These are phyloP conservation scores for Micromys minutus DNA, from an alignment of 2,113 vertebrate species.

Conservation along the genomic window DNA sequence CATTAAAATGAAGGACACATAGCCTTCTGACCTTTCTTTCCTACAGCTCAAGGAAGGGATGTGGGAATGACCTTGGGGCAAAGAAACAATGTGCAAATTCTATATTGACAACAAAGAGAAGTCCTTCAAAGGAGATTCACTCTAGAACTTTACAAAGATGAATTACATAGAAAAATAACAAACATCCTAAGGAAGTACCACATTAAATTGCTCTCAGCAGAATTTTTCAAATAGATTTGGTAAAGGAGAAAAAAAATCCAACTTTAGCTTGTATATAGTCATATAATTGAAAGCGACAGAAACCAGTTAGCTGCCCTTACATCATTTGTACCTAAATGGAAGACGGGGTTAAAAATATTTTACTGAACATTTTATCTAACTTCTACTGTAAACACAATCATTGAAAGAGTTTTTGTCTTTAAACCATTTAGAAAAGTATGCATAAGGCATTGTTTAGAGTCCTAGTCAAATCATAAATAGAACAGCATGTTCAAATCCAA, in stretches of 20 bases:
- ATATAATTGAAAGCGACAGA: slow-evolving; percentile 37
- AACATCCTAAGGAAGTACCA: neutral
- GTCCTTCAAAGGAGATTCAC: slow-evolving; percentile 57
- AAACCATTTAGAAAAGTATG: slow-evolving; percentile 28
- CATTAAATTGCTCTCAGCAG: slow-evolving; percentile 47
- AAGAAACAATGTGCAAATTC: slow-evolving; percentile 46
- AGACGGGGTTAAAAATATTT: neutral
- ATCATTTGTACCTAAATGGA: neutral
- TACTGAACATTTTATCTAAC: neutral
- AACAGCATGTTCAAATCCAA: neutral
- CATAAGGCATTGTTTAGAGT: neutral
- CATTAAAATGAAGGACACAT: slow-evolving; percentile 67
- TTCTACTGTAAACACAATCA: slow-evolving; percentile 21
- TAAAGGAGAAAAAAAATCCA: slow-evolving; percentile 24
- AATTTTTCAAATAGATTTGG: slow-evolving; percentile 19
- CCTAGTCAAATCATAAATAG: neutral
- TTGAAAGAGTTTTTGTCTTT: neutral
- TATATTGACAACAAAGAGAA: slow-evolving; percentile 56
- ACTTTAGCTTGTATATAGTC: neutral
- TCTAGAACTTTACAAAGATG: neutral
- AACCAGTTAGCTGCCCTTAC: neutral
- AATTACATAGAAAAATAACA: slow-evolving; percentile 57
- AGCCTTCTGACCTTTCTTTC: slow-evolving; percentile 42
- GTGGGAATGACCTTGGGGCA: neutral
- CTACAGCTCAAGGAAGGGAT: neutral